Conservation (phyloP, 2,113 vertebrate species). For the Chamaetylas fuelleborni region DNA sequence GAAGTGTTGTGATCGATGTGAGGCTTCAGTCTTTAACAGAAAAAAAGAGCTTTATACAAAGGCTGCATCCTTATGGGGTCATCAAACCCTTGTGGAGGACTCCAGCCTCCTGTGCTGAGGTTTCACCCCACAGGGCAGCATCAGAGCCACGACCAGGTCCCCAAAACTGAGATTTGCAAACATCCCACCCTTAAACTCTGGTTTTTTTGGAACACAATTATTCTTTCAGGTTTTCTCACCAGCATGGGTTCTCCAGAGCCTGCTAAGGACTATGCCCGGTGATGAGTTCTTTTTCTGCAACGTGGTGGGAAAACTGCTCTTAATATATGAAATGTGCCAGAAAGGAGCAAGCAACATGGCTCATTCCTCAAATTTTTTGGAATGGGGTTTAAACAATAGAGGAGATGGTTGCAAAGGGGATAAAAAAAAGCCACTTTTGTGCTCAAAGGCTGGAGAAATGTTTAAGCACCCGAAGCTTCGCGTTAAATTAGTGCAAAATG, state of each 20-base stretch:
- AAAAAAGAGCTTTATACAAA: not conserved
- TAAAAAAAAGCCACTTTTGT: not conserved
- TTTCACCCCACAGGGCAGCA: not conserved
- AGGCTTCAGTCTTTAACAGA: not conserved
- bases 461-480: not conserved
- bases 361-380: not conserved
- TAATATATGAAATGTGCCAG: not conserved
- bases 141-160: not conserved
- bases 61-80: not conserved
- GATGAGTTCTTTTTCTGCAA: not conserved
- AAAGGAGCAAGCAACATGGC: not conserved
- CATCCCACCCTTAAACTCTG: rapidly evolving
- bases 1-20: not conserved
- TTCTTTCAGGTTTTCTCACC: not conserved
- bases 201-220: not conserved
- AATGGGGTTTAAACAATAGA: not conserved
- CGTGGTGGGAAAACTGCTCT: not conserved
- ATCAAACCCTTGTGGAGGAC: not conserved
- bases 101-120: rapidly evolving
- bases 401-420: not conserved
- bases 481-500: not conserved
- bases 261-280: not conserved
- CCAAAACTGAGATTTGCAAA: not conserved
- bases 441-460: not conserved
- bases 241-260: not conserved